Conservation (phyloP, 2,888 invertebrate genomes). For the Ormyrus labotus region DNA sequence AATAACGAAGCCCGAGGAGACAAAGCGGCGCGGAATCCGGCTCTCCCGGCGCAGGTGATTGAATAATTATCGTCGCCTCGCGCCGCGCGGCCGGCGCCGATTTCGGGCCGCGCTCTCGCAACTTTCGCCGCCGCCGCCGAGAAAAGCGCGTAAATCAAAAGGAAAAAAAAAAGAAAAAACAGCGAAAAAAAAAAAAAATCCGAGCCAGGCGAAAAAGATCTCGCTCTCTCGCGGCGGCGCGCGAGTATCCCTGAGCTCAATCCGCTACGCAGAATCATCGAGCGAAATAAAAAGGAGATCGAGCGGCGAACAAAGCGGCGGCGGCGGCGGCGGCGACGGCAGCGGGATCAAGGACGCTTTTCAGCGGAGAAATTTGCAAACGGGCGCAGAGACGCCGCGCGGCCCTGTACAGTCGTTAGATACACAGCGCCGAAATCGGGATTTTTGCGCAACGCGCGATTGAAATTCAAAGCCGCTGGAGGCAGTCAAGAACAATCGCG, state of each 20-base stretch:
- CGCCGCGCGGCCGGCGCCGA: neutral
- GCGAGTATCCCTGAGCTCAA: constrained; percentile 56
- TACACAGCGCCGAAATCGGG: neutral
- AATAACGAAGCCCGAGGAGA: neutral
- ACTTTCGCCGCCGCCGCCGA: neutral
- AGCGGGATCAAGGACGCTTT: constrained; percentile 45
- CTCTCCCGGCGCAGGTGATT: constrained; percentile 38
- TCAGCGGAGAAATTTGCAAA: constrained; percentile 24
- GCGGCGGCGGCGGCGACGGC: neutral
- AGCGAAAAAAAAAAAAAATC: constrained; percentile 14
- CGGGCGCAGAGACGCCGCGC: too few species aligned
- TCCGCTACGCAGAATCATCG: constrained; percentile 50
- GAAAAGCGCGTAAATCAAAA: constrained; percentile 6
- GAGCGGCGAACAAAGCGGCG: constrained; percentile 40
- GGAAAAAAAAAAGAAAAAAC: constrained; percentile 3
- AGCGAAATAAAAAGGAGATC: constrained; percentile 41
- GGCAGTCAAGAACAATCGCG: too few species aligned
- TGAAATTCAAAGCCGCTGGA: too few species aligned
- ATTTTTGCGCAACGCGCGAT: neutral
- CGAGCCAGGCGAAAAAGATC: constrained; percentile 33
- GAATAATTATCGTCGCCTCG: constrained; percentile 22
- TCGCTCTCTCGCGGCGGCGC: neutral
- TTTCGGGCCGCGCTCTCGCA: neutral
- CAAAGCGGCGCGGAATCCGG: neutral
- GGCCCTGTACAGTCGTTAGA: too few species aligned